phyloP scores from a whole-genome alignment of 1,140 invertebrate species.

The Thrips palmi region DNA sequence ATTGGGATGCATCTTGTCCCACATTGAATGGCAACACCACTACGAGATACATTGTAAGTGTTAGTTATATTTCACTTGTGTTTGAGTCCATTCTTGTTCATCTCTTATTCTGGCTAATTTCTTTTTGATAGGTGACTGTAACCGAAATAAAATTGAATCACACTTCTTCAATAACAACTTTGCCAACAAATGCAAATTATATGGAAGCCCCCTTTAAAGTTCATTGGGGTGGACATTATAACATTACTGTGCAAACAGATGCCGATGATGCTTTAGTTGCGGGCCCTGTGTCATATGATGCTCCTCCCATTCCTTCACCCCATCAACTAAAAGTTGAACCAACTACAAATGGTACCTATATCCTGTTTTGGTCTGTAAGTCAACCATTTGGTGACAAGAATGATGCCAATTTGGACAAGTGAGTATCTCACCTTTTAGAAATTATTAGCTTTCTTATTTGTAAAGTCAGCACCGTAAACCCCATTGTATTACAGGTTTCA shows the following conservation, averaged over 20 bases:
- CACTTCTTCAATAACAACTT: slow-evolving; percentile 25
- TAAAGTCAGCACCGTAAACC: slow-evolving; percentile 3
- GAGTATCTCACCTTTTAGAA: background rate
- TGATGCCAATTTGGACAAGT: slow-evolving; percentile 12
- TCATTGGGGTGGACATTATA: slow-evolving; percentile 41
- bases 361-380: slow-evolving; percentile 45
- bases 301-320: slow-evolving; percentile 39
- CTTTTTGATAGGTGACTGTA: slow-evolving; percentile 30
- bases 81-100: slow-evolving; percentile 1
- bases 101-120: slow-evolving; percentile 11
- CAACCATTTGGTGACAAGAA: slow-evolving; percentile 8
- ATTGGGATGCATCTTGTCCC: slow-evolving; percentile 29
- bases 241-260: slow-evolving; percentile 29
- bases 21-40: slow-evolving; percentile 24
- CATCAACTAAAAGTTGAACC: slow-evolving; percentile 36
- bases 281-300: slow-evolving; percentile 27
- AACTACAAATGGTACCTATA: slow-evolving; percentile 32
- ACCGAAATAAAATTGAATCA: slow-evolving; percentile 29
- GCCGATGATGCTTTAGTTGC: slow-evolving; percentile 25
- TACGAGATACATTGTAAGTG: slow-evolving; percentile 35
- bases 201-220: slow-evolving; percentile 25
- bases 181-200: slow-evolving; percentile 22
- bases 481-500: slow-evolving; percentile 25
- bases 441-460: slow-evolving; percentile 7
- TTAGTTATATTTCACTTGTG: background rate